Evolutionary conservation across 2,888 invertebrate species (phyloP).

Genomic region (Digitonthophagus gazella): DNA sequence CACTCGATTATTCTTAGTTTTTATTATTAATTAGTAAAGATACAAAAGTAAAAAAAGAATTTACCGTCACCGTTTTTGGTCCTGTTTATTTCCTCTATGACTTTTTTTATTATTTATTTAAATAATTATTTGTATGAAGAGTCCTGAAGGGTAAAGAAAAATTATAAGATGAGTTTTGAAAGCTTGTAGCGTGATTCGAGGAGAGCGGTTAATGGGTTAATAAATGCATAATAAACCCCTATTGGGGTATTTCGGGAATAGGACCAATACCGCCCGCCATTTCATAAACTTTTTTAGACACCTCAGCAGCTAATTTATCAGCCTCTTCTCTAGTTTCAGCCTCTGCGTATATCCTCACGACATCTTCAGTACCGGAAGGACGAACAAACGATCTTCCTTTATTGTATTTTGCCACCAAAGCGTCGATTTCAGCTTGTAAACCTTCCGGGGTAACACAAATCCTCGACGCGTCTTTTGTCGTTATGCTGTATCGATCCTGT

Average conservation of each 20-base stretch:
- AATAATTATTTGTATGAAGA: not conserved
- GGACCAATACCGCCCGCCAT: conserved; percentile 78
- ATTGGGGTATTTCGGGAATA: conserved; percentile 52
- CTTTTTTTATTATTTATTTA: not conserved
- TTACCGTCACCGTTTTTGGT: not conserved
- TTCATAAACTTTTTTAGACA: conserved; percentile 72
- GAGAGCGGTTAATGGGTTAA: not conserved
- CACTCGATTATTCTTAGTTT: not conserved
- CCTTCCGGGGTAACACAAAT: conserved; percentile 76
- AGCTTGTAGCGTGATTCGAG: not conserved
- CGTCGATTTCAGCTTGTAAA: conserved; percentile 78
- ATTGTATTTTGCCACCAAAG: conserved; percentile 64
- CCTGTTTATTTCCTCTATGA: not conserved
- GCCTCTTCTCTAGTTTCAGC: conserved; percentile 69
- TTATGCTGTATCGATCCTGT: conserved; percentile 78
- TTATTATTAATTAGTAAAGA: not conserved
- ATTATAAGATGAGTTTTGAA: not conserved
- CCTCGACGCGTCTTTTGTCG: conserved; percentile 86
- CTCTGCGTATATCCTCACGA: conserved; percentile 95
- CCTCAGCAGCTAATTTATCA: conserved; percentile 66
- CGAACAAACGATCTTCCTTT: conserved; percentile 86
- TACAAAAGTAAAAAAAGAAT: not conserved
- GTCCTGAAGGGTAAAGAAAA: not conserved
- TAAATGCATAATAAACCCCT: not conserved
- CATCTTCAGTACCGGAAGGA: conserved; percentile 96